Evolutionary conservation across 1,140 invertebrate genomes (phyloP), one percentile per base, ranked within the genome.

Genomic region (Lethocerus indicus): DNA sequence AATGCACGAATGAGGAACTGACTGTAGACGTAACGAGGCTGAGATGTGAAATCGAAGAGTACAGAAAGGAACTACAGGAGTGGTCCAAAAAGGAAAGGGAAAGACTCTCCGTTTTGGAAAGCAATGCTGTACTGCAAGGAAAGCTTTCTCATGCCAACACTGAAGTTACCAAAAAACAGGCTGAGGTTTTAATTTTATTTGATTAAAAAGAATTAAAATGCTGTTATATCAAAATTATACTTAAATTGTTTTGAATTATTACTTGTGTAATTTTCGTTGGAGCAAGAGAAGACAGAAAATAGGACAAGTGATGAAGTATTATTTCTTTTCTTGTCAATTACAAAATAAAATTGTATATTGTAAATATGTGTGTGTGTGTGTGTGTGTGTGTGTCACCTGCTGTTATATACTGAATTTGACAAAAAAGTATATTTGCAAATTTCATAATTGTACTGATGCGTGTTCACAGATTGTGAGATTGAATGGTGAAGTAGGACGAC

Each of bases 141-240:
- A 55, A 49, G 29, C 40, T 54, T 1, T 54, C 53, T 29, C 49
- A 51, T 39, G 44, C 45, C 7, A 54, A 54, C 24, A 49, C 44
- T 13, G 49, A 53, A 46, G 40, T 53, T 3, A 50, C 47, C 6
- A 53, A 39, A 47, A 53, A 53, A 41, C 52, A 53, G 37, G 42
- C 52, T 46, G 52, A 53, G 35, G 52, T 53, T 21, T 12, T 25
- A 39, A 35, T 45, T n/a, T n/a, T n/a, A n/a, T n/a, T n/a, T n/a
- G n/a, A n/a, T n/a, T n/a, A n/a, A n/a, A n/a, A n/a, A n/a, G n/a
- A n/a, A n/a, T n/a, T n/a, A n/a, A n/a, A n/a, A n/a, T n/a, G n/a
- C n/a, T n/a, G n/a, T n/a, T n/a, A n/a, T n/a, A n/a, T n/a, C n/a
- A n/a, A n/a, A n/a, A n/a, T n/a, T n/a, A n/a, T n/a, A n/a, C n/a